Percentiles rank a stretch among this genome's conserved stretches.
These are phyloP conservation scores for Trialeurodes vaporariorum DNA, from an alignment of 1,140 invertebrate genomes.

Conservation along the genomic window DNA sequence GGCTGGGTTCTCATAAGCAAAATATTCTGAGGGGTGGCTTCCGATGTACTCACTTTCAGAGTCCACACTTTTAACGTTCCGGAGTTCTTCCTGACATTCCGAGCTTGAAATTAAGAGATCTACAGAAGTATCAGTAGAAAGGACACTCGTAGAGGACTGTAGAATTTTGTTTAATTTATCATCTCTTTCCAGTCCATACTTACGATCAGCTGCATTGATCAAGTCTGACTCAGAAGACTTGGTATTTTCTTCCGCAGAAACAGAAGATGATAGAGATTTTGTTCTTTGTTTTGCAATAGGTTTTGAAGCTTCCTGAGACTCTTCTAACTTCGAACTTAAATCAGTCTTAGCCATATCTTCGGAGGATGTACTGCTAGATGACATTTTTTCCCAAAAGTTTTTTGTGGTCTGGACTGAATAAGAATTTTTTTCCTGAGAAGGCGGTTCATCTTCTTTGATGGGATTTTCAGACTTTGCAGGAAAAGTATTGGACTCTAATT, in stretches of 20 bases:
- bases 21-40: constrained; percentile 26
- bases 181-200: not conserved
- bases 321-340: not conserved
- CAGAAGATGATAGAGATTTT: not conserved
- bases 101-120: constrained; percentile 20
- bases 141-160: constrained; percentile 17
- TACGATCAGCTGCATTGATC: not conserved
- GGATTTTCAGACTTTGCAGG: too few relatives aligned
- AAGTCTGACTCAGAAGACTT: not conserved
- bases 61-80: constrained; percentile 24
- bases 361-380: constrained; percentile 5
- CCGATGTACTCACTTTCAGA: constrained; percentile 31
- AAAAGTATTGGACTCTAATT: too few relatives aligned
- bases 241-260: not conserved
- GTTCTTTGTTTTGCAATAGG: not conserved
- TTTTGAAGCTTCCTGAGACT: not conserved
- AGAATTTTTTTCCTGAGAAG: too few relatives aligned
- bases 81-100: constrained; percentile 1
- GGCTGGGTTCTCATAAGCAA: constrained; percentile 36
- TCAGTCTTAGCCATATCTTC: not conserved
- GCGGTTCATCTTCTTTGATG: too few relatives aligned
- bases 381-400: constrained; percentile 39
- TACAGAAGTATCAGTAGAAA: constrained; percentile 23
- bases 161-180: not conserved
- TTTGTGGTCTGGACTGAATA: constrained; percentile 29